These are phyloP conservation scores for Rhogogaster chlorosoma DNA, from an alignment of 2,888 invertebrate species.

Conservation along the genomic window DNA sequence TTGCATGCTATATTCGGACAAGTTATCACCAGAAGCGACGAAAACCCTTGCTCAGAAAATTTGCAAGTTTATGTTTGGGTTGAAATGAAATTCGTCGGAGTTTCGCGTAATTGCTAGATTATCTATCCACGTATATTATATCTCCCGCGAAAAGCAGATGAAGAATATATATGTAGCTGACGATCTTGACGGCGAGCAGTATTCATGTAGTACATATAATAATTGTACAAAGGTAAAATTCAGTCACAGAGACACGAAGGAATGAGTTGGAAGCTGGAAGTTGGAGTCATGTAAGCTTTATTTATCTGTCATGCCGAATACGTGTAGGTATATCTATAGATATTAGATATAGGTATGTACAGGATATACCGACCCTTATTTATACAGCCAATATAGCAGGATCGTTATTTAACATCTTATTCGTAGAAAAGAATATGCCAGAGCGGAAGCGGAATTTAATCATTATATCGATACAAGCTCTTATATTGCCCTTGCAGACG, in stretches of 20 bases:
- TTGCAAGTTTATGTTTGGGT: constrained; percentile 21
- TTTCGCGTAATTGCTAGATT: neutral
- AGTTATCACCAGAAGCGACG: constrained; percentile 7
- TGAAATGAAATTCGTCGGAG: constrained; percentile 6
- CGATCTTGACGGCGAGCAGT: neutral
- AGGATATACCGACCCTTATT: neutral
- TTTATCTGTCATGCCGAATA: neutral
- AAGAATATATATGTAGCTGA: neutral
- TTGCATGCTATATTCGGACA: constrained; percentile 9
- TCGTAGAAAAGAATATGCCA: neutral
- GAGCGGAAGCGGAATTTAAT: neutral
- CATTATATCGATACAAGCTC: neutral
- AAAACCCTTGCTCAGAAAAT: constrained; percentile 17
- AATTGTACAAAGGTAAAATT: neutral
- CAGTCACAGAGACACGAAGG: neutral
- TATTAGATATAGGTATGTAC: neutral
- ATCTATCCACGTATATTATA: neutral
- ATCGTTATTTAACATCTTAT: neutral
- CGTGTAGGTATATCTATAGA: too few relatives aligned
- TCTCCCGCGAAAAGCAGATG: neutral
- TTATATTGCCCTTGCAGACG: neutral
- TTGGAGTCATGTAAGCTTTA: neutral
- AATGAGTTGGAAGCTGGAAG: neutral
- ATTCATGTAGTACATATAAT: neutral
- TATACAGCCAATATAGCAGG: neutral